These are phyloP conservation scores for Microcebus tavaratra DNA, from an alignment of 2,113 vertebrate genomes.

Conservation along the genomic window DNA sequence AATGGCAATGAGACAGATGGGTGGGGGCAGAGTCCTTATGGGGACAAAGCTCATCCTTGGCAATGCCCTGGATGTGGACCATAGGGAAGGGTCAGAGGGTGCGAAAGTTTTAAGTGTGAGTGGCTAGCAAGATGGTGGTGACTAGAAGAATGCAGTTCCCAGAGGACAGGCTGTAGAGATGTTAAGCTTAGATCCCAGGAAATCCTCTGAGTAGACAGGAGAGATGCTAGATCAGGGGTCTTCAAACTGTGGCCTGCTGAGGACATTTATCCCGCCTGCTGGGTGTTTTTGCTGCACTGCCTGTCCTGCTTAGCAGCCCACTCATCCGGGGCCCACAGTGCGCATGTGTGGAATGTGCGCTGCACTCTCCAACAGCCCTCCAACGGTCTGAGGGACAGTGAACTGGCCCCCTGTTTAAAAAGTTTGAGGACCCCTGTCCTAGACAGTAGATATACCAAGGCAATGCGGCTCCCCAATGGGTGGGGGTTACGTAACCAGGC, in stretches of 20 bases:
- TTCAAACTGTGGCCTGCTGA: no score
- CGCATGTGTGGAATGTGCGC: no score
- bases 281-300: no score
- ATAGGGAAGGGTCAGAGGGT: background rate
- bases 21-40: background rate
- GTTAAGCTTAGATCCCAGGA: background rate
- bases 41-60: background rate
- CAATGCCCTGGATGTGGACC: background rate
- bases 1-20: fast-evolving
- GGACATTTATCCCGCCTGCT: no score
- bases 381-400: no score
- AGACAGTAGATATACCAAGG: no score
- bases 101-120: background rate
- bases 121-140: background rate
- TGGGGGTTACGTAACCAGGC: background rate
- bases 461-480: background rate
- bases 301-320: no score
- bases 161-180: background rate
- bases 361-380: no score
- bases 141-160: background rate
- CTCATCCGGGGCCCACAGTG: no score
- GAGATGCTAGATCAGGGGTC: no score
- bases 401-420: no score
- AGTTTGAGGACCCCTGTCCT: no score
- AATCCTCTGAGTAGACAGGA: background rate